Evolutionary conservation across 2,113 vertebrate species (phyloP), one percentile per base, ranked within the genome.

Genomic region (Lathamus discolor): DNA sequence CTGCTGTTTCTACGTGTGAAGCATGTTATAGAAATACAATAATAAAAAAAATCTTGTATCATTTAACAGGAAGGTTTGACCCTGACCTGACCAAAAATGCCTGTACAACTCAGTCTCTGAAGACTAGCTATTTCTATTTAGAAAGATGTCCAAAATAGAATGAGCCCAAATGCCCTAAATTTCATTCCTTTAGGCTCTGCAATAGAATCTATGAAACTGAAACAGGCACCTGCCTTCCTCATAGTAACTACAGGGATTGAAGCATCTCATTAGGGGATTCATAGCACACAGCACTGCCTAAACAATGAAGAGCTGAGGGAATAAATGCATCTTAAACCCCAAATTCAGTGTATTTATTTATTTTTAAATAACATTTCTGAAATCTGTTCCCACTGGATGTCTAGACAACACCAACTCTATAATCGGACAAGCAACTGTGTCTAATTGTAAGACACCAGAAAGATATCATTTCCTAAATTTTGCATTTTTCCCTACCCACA

Each of bases 281-380:
- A 41, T 4, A 80, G 28, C 33, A 88, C 54, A 69, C 13, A 80
- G 35, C 5, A 31, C n/a, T 62, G 41, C 20, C 57, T 86, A 62
- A 93, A 79, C 35, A 90, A 82, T 44, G 52, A 86, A 91, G 22
- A 66, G 6, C 18, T 83, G 49, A 62, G 51, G 18, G 70, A 87
- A 95, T 55, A 88, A 83, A 88, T 66, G 17, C 35, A 49, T 72
- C 33, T 92, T 35, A 90, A 91, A 83, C 57, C 33, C 10, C 22
- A 80, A 39, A 64, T 23, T 70, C 17, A 37, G 10, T 33, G 5
- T 13, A 55, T 31, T 55, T 12, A 12, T 31, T 31, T 55, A 49
- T 90, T 92, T 88, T 90, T 70, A 92, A 83, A 35, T 68, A 62
- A n/a, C 25, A 67, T 77, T 84, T 95, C 51, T 82, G 43, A 43